phyloP scores from a whole-genome alignment of 1,140 invertebrate genomes.

The honey bee (Apis mellifera) region Amel_HAv3.1 CM009932.2:5935501-5936000 shows the following conservation, averaged over 20 bases:
- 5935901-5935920: constrained; percentile 80
- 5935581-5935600: neutral
- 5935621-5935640: neutral
- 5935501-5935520: too few relatives aligned
- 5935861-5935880: constrained; percentile 72
- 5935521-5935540: too few relatives aligned
- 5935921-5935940: constrained; percentile 74
- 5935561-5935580: neutral
- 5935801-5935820: constrained; percentile 47
- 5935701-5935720: neutral
- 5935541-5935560: neutral
- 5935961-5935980: constrained; percentile 67
- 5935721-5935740: constrained; percentile 17
- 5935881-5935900: constrained; percentile 69
- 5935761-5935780: neutral
- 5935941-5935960: constrained; percentile 75
- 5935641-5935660: neutral
- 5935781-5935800: constrained; percentile 43
- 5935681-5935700: neutral
- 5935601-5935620: too few relatives aligned
- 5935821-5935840: constrained; percentile 65
- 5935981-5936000: constrained; percentile 73
- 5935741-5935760: neutral
- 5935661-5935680: neutral
- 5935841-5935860: constrained; percentile 72